These are phyloP conservation scores for Orchestia grillus DNA, from an alignment of 1,140 invertebrate species.

Conservation along the genomic window DNA sequence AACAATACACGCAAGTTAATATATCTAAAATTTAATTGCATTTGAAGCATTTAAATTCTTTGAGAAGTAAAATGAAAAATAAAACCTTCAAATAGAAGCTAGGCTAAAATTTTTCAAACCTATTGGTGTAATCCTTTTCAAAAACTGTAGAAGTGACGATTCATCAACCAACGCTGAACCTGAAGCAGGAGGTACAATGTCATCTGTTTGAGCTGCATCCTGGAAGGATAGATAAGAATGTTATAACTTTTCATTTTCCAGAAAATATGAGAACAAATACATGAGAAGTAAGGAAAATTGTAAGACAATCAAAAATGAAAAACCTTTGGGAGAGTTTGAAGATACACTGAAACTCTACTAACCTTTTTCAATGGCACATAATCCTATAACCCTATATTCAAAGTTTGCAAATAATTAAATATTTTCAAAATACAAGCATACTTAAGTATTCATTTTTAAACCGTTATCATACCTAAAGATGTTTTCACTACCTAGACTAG, in stretches of 20 bases:
- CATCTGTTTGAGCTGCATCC: constrained; percentile 57
- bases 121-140: constrained; percentile 37
- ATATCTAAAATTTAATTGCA: background rate
- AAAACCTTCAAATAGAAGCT: background rate
- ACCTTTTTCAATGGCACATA: too few relatives aligned
- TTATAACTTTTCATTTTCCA: background rate
- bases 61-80: background rate
- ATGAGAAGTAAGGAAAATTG: background rate
- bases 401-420: too few relatives aligned
- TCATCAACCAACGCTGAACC: constrained; percentile 26
- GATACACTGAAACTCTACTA: too few relatives aligned
- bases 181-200: background rate
- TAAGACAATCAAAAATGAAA: background rate
- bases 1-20: background rate
- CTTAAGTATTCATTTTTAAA: too few relatives aligned
- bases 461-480: too few relatives aligned
- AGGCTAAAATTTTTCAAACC: background rate
- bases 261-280: background rate
- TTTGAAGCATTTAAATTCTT: too few relatives aligned
- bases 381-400: too few relatives aligned
- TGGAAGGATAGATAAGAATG: constrained; percentile 36
- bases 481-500: too few relatives aligned
- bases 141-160: constrained; percentile 45
- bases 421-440: too few relatives aligned
- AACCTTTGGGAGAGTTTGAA: too few relatives aligned